Evolutionary conservation across 2,113 vertebrate species (phyloP).

Genomic region (Aramus guarauna): DNA sequence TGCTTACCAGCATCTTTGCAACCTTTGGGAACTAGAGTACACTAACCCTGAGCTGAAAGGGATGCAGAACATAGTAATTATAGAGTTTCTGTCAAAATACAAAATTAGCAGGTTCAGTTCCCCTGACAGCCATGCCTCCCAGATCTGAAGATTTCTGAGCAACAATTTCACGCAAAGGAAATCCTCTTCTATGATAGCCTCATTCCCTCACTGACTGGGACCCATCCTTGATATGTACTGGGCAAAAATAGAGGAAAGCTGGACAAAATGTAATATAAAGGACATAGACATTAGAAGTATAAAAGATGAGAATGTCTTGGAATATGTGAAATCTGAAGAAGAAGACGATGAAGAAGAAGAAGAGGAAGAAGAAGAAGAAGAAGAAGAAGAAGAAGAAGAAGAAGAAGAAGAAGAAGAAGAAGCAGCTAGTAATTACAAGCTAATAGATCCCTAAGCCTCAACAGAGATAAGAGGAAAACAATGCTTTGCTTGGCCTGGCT

Average conservation of each 20-base stretch:
- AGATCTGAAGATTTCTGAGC: background rate
- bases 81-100: background rate
- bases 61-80: background rate
- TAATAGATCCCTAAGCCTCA: background rate
- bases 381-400: no score
- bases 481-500: background rate
- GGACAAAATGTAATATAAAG: background rate
- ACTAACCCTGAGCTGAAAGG: background rate
- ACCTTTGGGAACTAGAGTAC: background rate
- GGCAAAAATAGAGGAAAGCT: background rate
- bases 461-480: background rate
- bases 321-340: background rate
- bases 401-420: background rate
- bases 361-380: no score
- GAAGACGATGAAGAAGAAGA: no score
- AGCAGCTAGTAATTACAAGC: no score
- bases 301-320: background rate
- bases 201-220: rapidly evolving
- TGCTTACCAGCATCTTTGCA: background rate
- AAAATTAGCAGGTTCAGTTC: background rate
- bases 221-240: rapidly evolving
- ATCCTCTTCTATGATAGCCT: background rate
- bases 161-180: background rate
- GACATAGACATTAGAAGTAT: rapidly evolving
- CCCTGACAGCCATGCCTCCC: background rate